Evolutionary conservation across 2,113 vertebrate genomes (phyloP).

Genomic region (Macheiramphus alcinus): DNA sequence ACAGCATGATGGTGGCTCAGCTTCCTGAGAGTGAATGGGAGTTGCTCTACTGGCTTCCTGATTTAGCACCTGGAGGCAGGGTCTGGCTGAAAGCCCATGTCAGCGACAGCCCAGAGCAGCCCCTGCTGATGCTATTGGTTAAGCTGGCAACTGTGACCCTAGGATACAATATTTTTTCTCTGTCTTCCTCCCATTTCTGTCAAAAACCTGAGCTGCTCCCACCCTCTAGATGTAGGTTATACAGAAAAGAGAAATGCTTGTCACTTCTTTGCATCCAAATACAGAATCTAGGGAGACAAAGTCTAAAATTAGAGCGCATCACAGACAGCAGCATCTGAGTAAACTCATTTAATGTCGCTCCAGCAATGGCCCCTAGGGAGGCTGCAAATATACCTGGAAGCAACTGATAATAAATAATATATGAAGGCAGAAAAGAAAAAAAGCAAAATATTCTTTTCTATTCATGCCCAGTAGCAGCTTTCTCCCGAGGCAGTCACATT

Average conservation of each 20-base stretch:
- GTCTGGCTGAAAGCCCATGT: neutral
- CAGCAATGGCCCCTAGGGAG: slow-evolving; percentile 42
- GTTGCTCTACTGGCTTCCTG: neutral
- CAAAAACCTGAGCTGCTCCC: neutral
- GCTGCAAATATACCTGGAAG: slow-evolving; percentile 51
- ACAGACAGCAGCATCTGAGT: slow-evolving; percentile 37
- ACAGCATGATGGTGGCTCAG: neutral
- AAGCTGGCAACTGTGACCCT: neutral
- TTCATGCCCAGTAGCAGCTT: neutral
- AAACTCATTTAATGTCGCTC: slow-evolving; percentile 54
- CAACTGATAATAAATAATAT: slow-evolving; percentile 53
- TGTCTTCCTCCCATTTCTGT: neutral
- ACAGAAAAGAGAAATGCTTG: neutral
- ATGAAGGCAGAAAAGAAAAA: slow-evolving; percentile 37
- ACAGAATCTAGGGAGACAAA: slow-evolving; percentile 28
- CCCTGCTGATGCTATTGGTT: neutral
- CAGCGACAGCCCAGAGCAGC: neutral
- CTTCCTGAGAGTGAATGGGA: neutral
- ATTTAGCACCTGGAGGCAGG: neutral
- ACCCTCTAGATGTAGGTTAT: neutral
- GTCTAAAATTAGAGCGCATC: slow-evolving; percentile 66
- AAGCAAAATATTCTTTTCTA: neutral
- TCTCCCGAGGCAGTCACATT: neutral
- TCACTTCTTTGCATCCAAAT: slow-evolving; percentile 40
- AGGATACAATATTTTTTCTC: neutral